phyloP scores from a whole-genome alignment of 1,140 invertebrate genomes.

The Ceratitis capitata region DNA sequence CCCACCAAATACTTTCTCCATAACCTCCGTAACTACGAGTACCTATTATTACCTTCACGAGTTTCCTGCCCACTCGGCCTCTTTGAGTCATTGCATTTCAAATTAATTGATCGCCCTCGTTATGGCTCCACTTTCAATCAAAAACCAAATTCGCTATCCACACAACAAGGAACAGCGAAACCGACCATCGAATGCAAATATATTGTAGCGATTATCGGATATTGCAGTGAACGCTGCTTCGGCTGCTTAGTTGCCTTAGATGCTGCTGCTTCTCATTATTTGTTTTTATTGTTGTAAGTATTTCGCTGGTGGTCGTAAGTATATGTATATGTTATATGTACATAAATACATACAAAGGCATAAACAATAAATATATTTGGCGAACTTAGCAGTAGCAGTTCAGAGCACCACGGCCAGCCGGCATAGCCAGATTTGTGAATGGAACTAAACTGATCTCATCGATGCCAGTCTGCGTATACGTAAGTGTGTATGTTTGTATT shows the following conservation, averaged over 20 bases:
- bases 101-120: neutral
- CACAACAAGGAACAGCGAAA: neutral
- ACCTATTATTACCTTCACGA: neutral
- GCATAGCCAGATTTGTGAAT: conserved; percentile 11
- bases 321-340: neutral
- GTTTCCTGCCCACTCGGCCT: neutral
- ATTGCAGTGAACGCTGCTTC: neutral
- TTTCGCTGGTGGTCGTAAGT: no score
- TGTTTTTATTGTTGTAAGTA: no score
- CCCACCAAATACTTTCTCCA: neutral
- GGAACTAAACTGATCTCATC: conserved; percentile 4
- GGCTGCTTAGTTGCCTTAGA: no score
- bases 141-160: neutral
- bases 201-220: neutral
- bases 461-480: neutral
- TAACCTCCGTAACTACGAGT: neutral
- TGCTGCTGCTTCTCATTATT: no score
- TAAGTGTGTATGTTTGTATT: no score
- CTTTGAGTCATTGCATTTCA: neutral
- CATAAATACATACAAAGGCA: neutral
- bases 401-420: neutral
- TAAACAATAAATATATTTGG: no score
- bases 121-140: neutral
- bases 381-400: neutral
- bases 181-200: neutral